phyloP scores from a whole-genome alignment of 2,797 vertebrate species.

The Zenarchopterus dispar region DNA sequence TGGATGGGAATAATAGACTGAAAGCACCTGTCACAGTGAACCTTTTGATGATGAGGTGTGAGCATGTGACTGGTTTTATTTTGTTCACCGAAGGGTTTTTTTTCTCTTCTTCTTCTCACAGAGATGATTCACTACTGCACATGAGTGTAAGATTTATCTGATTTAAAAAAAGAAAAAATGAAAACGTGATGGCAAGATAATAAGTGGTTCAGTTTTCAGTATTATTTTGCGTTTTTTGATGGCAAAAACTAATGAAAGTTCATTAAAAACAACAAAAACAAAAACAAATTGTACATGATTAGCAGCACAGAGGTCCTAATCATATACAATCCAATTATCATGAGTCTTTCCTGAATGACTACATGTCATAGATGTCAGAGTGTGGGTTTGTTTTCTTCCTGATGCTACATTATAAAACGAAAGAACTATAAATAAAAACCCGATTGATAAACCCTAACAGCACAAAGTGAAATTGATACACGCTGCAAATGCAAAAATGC shows the following conservation, averaged over 20 bases:
- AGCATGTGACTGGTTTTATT: conserved; percentile 22
- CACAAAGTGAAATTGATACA: neutral
- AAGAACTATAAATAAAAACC: conserved; percentile 2
- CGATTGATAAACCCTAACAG: conserved; percentile 1
- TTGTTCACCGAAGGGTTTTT: conserved; percentile 10
- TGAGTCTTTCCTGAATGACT: no score
- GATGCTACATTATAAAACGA: conserved; percentile 3
- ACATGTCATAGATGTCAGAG: neutral
- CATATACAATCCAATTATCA: neutral
- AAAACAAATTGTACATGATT: no score
- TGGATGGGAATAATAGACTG: conserved; percentile 76
- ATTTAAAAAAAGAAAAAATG: no score
- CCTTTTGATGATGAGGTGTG: conserved; percentile 27
- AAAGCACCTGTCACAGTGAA: conserved; percentile 52
- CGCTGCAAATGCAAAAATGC: no score
- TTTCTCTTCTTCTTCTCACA: neutral
- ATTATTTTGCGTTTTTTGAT: no score
- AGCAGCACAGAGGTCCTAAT: neutral
- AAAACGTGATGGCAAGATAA: conserved; percentile 1
- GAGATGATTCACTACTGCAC: conserved; percentile 17
- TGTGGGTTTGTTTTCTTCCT: neutral
- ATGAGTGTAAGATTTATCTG: conserved; percentile 12
- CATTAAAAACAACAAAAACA: no score
- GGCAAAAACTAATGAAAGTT: neutral
- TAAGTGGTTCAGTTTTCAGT: no score